These are phyloP conservation scores for Puma concolor DNA, from an alignment of 2,113 vertebrate genomes.

Conservation along the genomic window DNA sequence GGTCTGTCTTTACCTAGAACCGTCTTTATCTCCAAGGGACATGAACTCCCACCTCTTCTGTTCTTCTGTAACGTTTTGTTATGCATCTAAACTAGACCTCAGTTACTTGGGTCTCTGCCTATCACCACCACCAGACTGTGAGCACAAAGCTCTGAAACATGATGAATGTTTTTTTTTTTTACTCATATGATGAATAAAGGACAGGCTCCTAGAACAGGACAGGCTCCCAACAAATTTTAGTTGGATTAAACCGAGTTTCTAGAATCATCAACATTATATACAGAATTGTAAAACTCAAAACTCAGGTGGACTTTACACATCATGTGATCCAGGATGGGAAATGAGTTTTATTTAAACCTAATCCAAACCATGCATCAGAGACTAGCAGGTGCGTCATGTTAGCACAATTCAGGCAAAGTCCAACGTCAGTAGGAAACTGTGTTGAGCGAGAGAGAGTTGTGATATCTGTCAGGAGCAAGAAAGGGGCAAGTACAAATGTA, in stretches of 20 bases:
- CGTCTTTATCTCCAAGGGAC: neutral
- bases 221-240: neutral
- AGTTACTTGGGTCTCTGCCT: neutral
- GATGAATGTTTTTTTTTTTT: neutral
- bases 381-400: neutral
- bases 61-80: neutral
- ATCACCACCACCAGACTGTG: accelerated
- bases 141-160: neutral
- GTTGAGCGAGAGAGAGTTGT: neutral
- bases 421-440: neutral
- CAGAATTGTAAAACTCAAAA: neutral
- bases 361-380: neutral
- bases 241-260: neutral
- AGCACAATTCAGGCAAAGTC: neutral
- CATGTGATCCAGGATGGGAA: neutral
- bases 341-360: neutral
- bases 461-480: neutral
- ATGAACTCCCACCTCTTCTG: neutral
- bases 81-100: neutral
- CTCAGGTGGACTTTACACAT: neutral
- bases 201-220: neutral
- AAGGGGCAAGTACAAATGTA: neutral
- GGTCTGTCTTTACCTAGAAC: neutral
- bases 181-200: neutral
- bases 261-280: neutral